Percentiles rank a stretch among this genome's conserved stretches.
phyloP scores from a whole-genome alignment of 2,888 invertebrate species.

The Heliconius aoede region DNA sequence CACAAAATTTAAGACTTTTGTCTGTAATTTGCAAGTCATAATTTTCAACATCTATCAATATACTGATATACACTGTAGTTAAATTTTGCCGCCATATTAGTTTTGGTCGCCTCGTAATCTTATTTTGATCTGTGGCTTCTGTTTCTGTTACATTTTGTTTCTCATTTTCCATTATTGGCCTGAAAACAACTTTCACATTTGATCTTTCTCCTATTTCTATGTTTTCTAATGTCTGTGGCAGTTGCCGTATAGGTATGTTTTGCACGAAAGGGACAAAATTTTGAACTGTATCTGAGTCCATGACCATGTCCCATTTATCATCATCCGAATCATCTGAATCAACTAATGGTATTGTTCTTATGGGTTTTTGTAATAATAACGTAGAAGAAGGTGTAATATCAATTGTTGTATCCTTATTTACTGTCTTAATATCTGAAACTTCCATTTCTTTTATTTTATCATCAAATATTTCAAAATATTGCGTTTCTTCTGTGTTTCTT shows the following conservation, averaged over 20 bases:
- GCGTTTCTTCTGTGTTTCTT: constrained; percentile 58
- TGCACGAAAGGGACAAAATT: constrained; percentile 44
- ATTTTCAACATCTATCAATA: constrained; percentile 64
- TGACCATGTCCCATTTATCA: constrained; percentile 61
- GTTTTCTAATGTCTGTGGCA: neutral
- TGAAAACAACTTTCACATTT: neutral
- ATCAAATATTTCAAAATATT: constrained; percentile 53
- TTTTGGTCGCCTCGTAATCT: constrained; percentile 59
- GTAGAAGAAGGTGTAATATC: constrained; percentile 44
- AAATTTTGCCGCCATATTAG: constrained; percentile 71
- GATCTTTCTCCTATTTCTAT: neutral
- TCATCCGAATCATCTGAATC: constrained; percentile 57
- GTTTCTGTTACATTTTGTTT: constrained; percentile 30
- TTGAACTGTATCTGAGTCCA: constrained; percentile 52
- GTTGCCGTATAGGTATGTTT: constrained; percentile 9
- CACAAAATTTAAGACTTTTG: constrained; percentile 59
- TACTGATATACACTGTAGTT: constrained; percentile 61
- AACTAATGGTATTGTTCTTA: constrained; percentile 64
- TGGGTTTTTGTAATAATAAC: constrained; percentile 52
- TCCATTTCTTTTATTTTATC: neutral
- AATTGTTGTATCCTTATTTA: constrained; percentile 50
- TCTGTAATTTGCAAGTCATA: constrained; percentile 64
- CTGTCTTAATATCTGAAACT: constrained; percentile 29
- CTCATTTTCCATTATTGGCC: neutral
- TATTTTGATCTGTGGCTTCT: constrained; percentile 35